Base-by-base conservation (phyloP, 2,113 vertebrate species). In the Gambusia affinis region DNA sequence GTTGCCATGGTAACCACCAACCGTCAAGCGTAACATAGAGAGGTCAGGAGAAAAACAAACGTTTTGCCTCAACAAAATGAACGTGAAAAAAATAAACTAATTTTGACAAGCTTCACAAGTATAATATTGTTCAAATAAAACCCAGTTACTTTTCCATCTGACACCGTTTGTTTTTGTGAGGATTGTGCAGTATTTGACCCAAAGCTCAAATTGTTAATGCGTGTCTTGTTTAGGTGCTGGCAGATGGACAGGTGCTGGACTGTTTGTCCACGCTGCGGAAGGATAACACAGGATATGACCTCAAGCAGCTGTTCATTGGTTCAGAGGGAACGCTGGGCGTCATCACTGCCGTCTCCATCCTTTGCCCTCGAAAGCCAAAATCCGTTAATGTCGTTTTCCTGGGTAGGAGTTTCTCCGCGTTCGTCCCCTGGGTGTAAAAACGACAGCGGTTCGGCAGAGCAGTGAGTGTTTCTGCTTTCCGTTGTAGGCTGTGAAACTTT, bases 241-340 rank as follows among this genome's bases (percentile, higher is more conserved):
- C 97, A 0, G 94, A 97, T 0, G 98, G 98, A 35, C 92, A 90
- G 0, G 28, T 95, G 65, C 92, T 99, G 85, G 92, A 98, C 87
- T 96, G 96, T 61, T 87, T 99, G 87, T 79, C 92, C 0, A 95
- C 95, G 0, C 88, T 98, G 87, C 87, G 97, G 60, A 99, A 99
- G 83, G 98, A 99, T 70, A 99, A 99, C 87, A 99, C 98, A 0
- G 98, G 98, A 88, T 99, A 99, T 1, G 98, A 99, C 84, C 90
- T 99, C 85, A 99, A 99, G 87, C 98, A 99, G 94, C 95, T 99
- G 62, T 98, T 99, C 84, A 98, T 99, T 0, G 98, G 98, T 1
- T 97, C 97, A 0, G 98, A 99, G 86, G 98, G 98, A 7, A 99
- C 98, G 1, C 81, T 99, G 78, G 98, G 98, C 11, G 79, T 99